Evolutionary conservation across 2,113 vertebrate species (phyloP), one percentile per base, ranked within the genome.

Genomic region (Phalacrocorax aristotelis): DNA sequence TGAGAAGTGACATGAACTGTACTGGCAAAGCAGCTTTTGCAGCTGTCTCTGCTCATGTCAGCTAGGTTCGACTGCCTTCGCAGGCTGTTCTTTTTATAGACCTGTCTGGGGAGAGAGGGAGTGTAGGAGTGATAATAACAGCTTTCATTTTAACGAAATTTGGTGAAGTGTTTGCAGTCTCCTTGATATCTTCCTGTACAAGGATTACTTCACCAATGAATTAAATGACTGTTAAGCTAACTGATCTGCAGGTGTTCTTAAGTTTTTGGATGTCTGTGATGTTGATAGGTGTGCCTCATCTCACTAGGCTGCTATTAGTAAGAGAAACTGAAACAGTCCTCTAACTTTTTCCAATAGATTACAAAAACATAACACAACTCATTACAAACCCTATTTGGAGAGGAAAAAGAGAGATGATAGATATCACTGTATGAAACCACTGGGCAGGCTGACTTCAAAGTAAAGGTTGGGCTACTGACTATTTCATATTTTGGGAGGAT

Each of bases 41-140:
- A 78, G 55, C 64, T 84, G 83, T 84, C 86, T 95, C 42, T 0
- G 4, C 81, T 82, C 10, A 0, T 92, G 83, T 94, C 72, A 77
- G n/a, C 60, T 46, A 61, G 42, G 62, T 71, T 81, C 87, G 88
- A 78, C 78, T 96, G 92, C 92, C 49, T 95, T 89, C 4, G 11
- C 32, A 68, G 76, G 62, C 75, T 94, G 65, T 78, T 89, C 40
- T 83, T 95, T 96, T 94, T 94, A 88, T 87, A 91, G 83, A 91
- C 85, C 82, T 94, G 84, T 83, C 90, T 90, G 75, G 83, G 85
- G 82, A 74, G 55, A 85, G 60, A 69, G 36, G 32, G 64, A 40
- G 70, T 62, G 90, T 90, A 87, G 96, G 83, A 95, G 90, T 80
- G 89, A 66, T 92, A 89, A 97, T 72, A 92, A 65, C 88, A 95